phyloP scores from a whole-genome alignment of 1,140 invertebrate species.

The Ditylenchus dipsaci region DNA sequence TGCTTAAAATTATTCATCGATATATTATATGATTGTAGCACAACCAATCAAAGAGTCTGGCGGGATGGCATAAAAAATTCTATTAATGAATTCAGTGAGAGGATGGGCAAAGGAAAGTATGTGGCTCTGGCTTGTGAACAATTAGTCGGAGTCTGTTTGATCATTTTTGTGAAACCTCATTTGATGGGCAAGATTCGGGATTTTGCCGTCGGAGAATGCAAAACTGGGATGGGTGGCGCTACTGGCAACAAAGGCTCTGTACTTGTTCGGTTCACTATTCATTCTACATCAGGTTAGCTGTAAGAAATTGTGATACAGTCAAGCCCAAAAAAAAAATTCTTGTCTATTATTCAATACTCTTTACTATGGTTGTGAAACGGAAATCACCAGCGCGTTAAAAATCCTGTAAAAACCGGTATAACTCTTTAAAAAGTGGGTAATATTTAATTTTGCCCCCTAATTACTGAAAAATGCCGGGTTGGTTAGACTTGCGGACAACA shows the following conservation, averaged over 20 bases:
- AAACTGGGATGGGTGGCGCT: conserved; percentile 92
- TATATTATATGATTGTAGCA: conserved; percentile 63
- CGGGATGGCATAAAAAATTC: conserved; percentile 87
- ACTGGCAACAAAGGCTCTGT: conserved; percentile 90
- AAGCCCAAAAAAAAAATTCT: too few relatives aligned
- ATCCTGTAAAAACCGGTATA: too few relatives aligned
- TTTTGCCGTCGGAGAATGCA: conserved; percentile 73
- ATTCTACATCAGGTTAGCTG: conserved; percentile 71
- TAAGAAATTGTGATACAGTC: conserved; percentile 19
- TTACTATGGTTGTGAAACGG: too few relatives aligned
- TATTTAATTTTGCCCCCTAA: too few relatives aligned
- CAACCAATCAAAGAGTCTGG: conserved; percentile 92
- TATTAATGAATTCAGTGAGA: conserved; percentile 64
- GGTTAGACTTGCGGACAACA: too few relatives aligned
- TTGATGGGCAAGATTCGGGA: conserved; percentile 75
- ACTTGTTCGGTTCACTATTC: conserved; percentile 81
- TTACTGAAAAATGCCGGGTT: too few relatives aligned
- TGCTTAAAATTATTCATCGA: conserved; percentile 3
- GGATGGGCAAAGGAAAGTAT: conserved; percentile 72
- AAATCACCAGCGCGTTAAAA: too few relatives aligned
- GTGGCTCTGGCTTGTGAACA: conserved; percentile 89
- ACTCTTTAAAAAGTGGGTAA: too few relatives aligned
- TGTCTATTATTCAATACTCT: too few relatives aligned
- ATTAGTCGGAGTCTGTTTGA: conserved; percentile 93
- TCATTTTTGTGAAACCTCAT: conserved; percentile 82